phyloP scores from a whole-genome alignment of 2,113 vertebrate genomes.

The Macheiramphus alcinus region DNA sequence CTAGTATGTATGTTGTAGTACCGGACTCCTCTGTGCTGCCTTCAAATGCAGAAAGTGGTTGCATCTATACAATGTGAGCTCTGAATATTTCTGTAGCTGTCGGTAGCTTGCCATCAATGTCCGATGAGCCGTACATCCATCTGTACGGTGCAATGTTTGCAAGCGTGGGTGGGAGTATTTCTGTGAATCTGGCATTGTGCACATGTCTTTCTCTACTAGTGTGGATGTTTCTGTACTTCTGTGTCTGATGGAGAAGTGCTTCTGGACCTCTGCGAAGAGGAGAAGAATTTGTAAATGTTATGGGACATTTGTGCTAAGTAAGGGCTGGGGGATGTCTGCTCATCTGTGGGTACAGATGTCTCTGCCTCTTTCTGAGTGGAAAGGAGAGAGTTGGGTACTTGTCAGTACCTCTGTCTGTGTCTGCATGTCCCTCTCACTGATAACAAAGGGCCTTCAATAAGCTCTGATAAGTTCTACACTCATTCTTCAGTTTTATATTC shows the following conservation, averaged over 20 bases:
- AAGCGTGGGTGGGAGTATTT: not conserved
- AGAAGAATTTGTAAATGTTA: not conserved
- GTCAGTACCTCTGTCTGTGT: not conserved
- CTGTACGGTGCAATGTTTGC: not conserved
- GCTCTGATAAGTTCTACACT: not conserved
- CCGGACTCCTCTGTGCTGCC: not conserved
- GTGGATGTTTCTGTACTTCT: not conserved
- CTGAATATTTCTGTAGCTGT: not conserved
- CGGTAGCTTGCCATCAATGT: not conserved
- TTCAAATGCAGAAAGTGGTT: not conserved
- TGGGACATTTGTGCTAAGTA: not conserved
- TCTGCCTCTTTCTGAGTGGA: not conserved
- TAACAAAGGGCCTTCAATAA: not conserved
- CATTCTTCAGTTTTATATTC: not conserved
- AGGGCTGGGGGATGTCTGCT: fast-evolving
- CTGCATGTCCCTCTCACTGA: not conserved
- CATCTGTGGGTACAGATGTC: too few relatives aligned
- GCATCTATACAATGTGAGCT: fast-evolving
- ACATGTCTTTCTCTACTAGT: not conserved
- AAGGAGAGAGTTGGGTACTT: not conserved
- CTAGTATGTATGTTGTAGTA: fast-evolving
- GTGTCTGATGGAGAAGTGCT: not conserved
- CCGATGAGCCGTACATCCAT: fast-evolving
- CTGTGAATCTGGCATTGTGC: not conserved
- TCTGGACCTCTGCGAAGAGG: not conserved